Base-by-base conservation (phyloP, 2,888 invertebrate genomes). In the Clivina fossor region DNA sequence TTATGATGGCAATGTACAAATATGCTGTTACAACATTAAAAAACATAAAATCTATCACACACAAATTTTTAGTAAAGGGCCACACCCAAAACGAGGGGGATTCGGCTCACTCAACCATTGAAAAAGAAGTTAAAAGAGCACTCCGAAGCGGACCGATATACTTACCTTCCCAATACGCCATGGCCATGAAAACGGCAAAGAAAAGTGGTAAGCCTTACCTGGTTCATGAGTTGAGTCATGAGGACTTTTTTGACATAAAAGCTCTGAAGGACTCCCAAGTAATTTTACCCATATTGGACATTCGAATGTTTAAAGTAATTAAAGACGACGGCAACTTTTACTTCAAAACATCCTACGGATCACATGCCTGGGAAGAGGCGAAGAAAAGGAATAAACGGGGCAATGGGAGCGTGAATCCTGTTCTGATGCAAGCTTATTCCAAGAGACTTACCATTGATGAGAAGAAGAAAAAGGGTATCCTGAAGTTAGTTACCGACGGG, bases 1-100 rank as follows among this genome's bases (percentile, higher is more conserved):
- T 58, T 49, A 48, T 61, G 58, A 48, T 61, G 22, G 38, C 46
- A 22, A 43, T 61, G 57, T 59, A 61, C 35, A 13, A 26, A 13
- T 61, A 59, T 47, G 58, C 58, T 24, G 53, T 60, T 11, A 35
- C 33, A 46, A 46, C 44, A 46, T 43, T 53, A 32, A 26, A 37
- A 32, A 60, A 47, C 18, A 35, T 54, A 33, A 32, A 53, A 53
- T 53, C 53, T 32, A 47, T 53, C 33, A 46, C 24, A 46, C 46
- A 47, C 33, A 46, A 38, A 50, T 55, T 55, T 50, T 48, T 26
- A 37, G 47, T 54, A 13, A 33, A 35, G 19, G 55, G 38, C 48
- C 38, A 50, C 30, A 38, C 55, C 38, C 55, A 49, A 50, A 55
- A 49, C 37, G 38, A 37, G 9, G 38, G 24, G 55, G 48, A 55